Conservation (phyloP, 1,140 invertebrate species). For the Armadillidium nasatum region DNA sequence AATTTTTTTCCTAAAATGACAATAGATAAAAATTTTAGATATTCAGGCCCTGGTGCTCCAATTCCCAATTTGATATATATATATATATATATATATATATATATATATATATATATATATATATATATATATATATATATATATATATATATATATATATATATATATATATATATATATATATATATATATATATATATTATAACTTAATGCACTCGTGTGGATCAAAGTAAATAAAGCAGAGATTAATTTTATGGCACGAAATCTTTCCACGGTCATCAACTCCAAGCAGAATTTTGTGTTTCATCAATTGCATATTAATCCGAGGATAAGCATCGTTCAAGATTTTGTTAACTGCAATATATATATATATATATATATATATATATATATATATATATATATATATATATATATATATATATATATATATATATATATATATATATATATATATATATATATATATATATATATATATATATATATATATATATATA, state of each 20-base stretch:
- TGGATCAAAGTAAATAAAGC: conserved; percentile 88
- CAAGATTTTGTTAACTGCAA: conserved; percentile 52
- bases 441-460: too few species aligned
- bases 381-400: too few species aligned
- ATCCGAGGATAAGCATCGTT: conserved; percentile 83
- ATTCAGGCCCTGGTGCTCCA: too few species aligned
- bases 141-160: conserved; percentile 15
- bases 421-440: too few species aligned
- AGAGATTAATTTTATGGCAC: conserved; percentile 91
- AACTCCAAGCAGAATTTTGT: conserved; percentile 81
- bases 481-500: too few species aligned
- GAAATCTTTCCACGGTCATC: conserved; percentile 90
- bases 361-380: too few species aligned
- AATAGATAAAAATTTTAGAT: too few species aligned
- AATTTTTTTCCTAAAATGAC: too few species aligned
- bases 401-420: too few species aligned
- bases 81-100: conserved; percentile 44
- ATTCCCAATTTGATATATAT: too few species aligned
- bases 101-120: conserved; percentile 10
- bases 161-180: conserved; percentile 6
- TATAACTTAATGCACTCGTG: conserved; percentile 66
- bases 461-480: too few species aligned
- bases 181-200: neutral
- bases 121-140: conserved; percentile 14
- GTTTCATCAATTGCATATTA: conserved; percentile 77